A percentile compares a stretch with the other conserved stretches of the same genome.
phyloP scores from a whole-genome alignment of 2,113 vertebrate species.

The Catharus bicknelli region DNA sequence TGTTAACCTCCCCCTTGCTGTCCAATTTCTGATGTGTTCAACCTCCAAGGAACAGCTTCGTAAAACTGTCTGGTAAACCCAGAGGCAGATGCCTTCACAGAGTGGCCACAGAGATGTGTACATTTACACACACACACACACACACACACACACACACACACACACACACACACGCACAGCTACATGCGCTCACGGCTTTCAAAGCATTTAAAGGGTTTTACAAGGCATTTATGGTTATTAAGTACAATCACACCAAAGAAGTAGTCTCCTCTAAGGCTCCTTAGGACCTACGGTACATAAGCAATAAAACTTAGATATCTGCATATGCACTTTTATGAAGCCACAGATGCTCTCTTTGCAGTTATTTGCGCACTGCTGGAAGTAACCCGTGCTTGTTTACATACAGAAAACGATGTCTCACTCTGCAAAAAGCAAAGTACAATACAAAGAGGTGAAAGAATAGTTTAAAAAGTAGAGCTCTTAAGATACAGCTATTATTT shows the following conservation, averaged over 20 bases:
- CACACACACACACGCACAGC: accelerated
- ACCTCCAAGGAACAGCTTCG: neutral
- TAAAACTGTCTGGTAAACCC: neutral
- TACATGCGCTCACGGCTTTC: neutral
- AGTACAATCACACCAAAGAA: neutral
- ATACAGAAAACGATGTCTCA: neutral
- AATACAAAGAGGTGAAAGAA: neutral
- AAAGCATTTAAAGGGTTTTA: neutral
- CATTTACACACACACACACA: accelerated
- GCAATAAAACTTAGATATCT: neutral
- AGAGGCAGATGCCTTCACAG: neutral
- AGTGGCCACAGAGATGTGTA: neutral
- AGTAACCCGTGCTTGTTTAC: neutral
- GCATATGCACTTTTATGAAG: neutral
- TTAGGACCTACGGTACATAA: neutral
- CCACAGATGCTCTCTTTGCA: neutral
- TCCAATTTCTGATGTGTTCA: slow-evolving; percentile 27
- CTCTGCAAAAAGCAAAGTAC: neutral
- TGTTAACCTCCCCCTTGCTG: slow-evolving; percentile 52
- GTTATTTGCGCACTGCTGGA: neutral
- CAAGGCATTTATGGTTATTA: neutral
- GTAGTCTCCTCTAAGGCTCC: neutral
- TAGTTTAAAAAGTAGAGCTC: neutral
- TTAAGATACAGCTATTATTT: neutral
- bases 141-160: accelerated